Base-by-base conservation (phyloP, 2,113 vertebrate species). In the Lophochroa leadbeateri region DNA sequence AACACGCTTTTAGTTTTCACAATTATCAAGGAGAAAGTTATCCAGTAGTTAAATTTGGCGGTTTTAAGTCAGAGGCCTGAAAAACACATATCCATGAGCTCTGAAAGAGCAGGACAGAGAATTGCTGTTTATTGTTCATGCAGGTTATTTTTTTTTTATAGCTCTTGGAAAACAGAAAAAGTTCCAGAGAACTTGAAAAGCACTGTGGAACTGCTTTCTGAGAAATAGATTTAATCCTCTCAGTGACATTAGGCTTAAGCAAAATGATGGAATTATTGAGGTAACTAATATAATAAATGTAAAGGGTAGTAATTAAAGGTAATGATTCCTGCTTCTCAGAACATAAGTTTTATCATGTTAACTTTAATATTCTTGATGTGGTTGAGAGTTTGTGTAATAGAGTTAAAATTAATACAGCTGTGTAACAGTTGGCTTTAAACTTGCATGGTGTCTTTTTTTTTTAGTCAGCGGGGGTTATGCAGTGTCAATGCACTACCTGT, bases 101-200 rank as follows among this genome's bases (percentile, higher is more conserved):
- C 33, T 68, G 74, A n/a, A 68, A 46, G 72, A 67, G 35, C 1
- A 7, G 35, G n/a, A 27, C 63, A 57, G 67, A 46, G 60, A 72
- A 60, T 47, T 81, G 61, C 44, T 82, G 55, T 88, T 82, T 88
- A 19, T 82, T 7, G 1, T 70, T 79, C 29, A 6, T 63, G 20
- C 9, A 15, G 76, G 13, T 13, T 18, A 31, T 25, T 68, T 39
- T 58, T 61, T 87, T 80, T 65, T 41, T 13, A 17, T 44, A 61
- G 53, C 89, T 94, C 74, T 90, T 87, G 71, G 87, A 89, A 96
- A 95, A 79, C 33, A 72, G 61, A 39, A n/a, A 6, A 71, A 60
- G 57, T 82, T 87, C 43, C 71, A 80, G 70, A 70, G 70, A 49
- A 35, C 67, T 63, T 61, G 39, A 58, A 74, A 91, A 75, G 35